Base-by-base conservation (phyloP, 2,113 vertebrate species). In the Microcebus jonahi region DNA sequence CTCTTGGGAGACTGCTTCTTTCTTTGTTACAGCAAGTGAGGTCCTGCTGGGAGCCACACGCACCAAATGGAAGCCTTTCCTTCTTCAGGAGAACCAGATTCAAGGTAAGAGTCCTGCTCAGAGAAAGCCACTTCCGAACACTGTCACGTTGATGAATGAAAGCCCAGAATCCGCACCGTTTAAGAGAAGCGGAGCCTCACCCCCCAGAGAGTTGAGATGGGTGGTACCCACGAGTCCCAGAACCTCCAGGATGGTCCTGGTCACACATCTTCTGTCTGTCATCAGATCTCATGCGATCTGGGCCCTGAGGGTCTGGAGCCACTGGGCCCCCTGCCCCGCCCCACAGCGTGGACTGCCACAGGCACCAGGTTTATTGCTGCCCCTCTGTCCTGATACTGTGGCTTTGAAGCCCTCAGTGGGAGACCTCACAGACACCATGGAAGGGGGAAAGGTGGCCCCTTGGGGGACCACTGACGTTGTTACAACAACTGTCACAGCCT, bases 191-290 rank as follows among this genome's bases (percentile, higher is more conserved):
- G 10, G 20, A 20, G 31, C 9, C 7, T n/a, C 10, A 3, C 20
- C 39, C 53, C 34, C 27, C 45, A 12, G 45, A 63, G 42, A 83
- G 77, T 13, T 4, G 25, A n/a, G 63, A 53, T 14, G 0, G 31
- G 15, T 15, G 15, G 17, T 8, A 2, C 20, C 17, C 10, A 5
- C 0, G 3, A 0, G 6, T 36, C 57, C 27, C n/a, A 59, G 82
- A 36, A 57, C 73, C 36, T 79, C 57, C 59, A 7, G 1, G 59
- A 36, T 2, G 34, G 81, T 31, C 9, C 27, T 23, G 59, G 39
- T 17, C 48, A 5, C 18, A 39, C 11, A 23, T 27, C n/a, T 59
- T n/a, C 18, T 6, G 29, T 15, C 48, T 61, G 17, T 34, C 27
- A 39, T 86, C 15, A 29, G 36, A 7, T 39, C 45, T 23, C 17